phyloP scores from a whole-genome alignment of 2,797 vertebrate species.

The Liparis tanakae region DNA sequence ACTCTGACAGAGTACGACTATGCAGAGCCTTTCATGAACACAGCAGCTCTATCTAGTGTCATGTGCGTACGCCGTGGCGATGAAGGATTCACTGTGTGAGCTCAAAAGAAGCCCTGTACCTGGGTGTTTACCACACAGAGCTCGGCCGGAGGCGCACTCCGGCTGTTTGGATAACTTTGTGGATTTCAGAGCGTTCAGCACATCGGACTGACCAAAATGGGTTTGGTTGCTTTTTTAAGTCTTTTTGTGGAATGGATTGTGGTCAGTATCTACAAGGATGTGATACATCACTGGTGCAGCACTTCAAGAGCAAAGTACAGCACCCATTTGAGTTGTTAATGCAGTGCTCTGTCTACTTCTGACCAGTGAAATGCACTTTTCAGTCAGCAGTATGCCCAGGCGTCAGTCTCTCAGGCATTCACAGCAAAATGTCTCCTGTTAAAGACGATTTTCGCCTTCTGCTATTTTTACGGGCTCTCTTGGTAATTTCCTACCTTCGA shows the following conservation, averaged over 20 bases:
- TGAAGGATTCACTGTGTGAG: slow-evolving; percentile 75
- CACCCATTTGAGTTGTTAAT: slow-evolving; percentile 51
- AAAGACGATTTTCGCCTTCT: background rate
- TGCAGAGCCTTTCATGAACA: slow-evolving; percentile 57
- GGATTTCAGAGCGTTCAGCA: slow-evolving; percentile 50
- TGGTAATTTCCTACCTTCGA: background rate
- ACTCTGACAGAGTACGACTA: slow-evolving; percentile 59
- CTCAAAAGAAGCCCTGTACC: slow-evolving; percentile 77
- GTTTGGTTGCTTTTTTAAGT: slow-evolving; percentile 51
- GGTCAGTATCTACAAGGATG: slow-evolving; percentile 54
- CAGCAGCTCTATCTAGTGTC: slow-evolving; percentile 55
- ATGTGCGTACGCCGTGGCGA: slow-evolving; percentile 32
- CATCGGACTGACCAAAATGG: slow-evolving; percentile 51
- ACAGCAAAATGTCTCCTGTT: background rate
- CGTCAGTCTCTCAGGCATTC: background rate
- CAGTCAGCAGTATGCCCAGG: slow-evolving; percentile 35
- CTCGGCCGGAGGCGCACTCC: slow-evolving; percentile 28
- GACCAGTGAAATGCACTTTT: slow-evolving; percentile 40
- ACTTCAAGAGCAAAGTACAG: slow-evolving; percentile 50
- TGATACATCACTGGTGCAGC: slow-evolving; percentile 50
- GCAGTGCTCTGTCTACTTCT: slow-evolving; percentile 49
- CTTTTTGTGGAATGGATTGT: slow-evolving; percentile 37
- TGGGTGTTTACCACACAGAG: slow-evolving; percentile 61
- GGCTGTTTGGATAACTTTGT: slow-evolving; percentile 56
- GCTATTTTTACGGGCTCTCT: background rate